Evolutionary conservation across 2,888 invertebrate species (phyloP).

Genomic region (Drosophila borealis): DNA sequence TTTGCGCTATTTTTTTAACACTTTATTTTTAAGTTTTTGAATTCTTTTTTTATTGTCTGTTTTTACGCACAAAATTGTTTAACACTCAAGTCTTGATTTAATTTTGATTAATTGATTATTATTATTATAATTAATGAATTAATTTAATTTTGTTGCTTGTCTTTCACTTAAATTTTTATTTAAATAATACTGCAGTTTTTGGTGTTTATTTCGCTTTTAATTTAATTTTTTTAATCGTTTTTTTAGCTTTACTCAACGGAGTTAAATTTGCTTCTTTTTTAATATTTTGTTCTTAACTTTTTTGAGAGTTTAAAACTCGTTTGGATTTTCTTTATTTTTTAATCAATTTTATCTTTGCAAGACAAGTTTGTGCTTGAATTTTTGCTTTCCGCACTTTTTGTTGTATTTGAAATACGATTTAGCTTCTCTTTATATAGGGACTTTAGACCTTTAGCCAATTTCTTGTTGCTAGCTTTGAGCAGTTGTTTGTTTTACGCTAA

Average conservation of each 20-base stretch:
- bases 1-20: slow-evolving; percentile 29
- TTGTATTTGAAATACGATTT: slow-evolving; percentile 37
- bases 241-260: slow-evolving; percentile 31
- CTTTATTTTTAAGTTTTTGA: slow-evolving; percentile 1
- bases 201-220: slow-evolving; percentile 4
- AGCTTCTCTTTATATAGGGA: slow-evolving; percentile 23
- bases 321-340: background rate
- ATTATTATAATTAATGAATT: background rate
- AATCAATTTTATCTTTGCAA: slow-evolving; percentile 22
- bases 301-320: slow-evolving; percentile 33
- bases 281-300: background rate
- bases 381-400: background rate
- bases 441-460: slow-evolving; percentile 32
- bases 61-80: slow-evolving; percentile 21
- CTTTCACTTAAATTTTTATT: slow-evolving; percentile 5
- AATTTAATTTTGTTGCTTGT: background rate
- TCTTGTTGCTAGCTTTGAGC: slow-evolving; percentile 40
- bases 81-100: slow-evolving; percentile 24
- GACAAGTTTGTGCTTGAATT: background rate
- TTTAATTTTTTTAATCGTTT: slow-evolving; percentile 1
- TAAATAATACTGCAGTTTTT: slow-evolving; percentile 61
- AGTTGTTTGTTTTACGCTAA: slow-evolving; percentile 18
- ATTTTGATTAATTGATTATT: slow-evolving; percentile 33
- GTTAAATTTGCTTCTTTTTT: background rate
- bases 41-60: slow-evolving; percentile 38